Percentiles rank a stretch among this genome's conserved stretches.
phyloP scores from a whole-genome alignment of 2,113 vertebrate genomes.

The Coreoperca whiteheadi region DNA sequence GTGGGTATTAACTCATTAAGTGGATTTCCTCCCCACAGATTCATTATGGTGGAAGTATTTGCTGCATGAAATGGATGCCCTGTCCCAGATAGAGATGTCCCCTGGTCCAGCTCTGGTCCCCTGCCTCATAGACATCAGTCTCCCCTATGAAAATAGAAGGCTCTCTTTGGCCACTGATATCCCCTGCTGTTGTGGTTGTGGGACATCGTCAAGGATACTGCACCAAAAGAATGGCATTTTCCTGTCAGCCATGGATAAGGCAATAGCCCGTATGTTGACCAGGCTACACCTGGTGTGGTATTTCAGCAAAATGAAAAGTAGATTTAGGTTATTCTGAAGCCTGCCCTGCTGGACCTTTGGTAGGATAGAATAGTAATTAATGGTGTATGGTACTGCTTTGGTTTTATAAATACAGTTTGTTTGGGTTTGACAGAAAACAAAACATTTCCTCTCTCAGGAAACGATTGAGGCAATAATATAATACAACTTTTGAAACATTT shows the following conservation, averaged over 20 bases:
- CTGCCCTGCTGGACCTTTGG: neutral
- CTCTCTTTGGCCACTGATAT: slow-evolving; percentile 38
- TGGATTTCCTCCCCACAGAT: slow-evolving; percentile 73
- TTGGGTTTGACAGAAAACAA: neutral
- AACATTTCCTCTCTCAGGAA: too few species aligned
- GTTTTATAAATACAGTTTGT: neutral
- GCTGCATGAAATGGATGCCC: slow-evolving; percentile 72
- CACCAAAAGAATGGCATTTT: neutral
- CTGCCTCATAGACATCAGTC: slow-evolving; percentile 73
- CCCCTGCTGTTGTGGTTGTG: slow-evolving; percentile 25
- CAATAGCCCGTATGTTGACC: neutral
- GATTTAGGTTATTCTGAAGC: neutral
- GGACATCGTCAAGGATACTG: slow-evolving; percentile 63
- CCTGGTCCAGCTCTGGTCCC: slow-evolving; percentile 67
- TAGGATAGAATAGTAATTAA: neutral
- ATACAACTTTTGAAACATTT: neutral
- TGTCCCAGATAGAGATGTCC: slow-evolving; percentile 79
- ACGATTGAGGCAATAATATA: neutral
- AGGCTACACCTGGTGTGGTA: neutral
- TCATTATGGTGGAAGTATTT: slow-evolving; percentile 74
- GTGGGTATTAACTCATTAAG: slow-evolving; percentile 76
- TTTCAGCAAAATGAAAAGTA: neutral
- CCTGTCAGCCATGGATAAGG: neutral
- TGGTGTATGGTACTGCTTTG: neutral
- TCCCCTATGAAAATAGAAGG: slow-evolving; percentile 57